Evolutionary conservation across 2,113 vertebrate genomes (phyloP), one percentile per base, ranked within the genome.

Genomic region (Sarotherodon lohbergeri): DNA sequence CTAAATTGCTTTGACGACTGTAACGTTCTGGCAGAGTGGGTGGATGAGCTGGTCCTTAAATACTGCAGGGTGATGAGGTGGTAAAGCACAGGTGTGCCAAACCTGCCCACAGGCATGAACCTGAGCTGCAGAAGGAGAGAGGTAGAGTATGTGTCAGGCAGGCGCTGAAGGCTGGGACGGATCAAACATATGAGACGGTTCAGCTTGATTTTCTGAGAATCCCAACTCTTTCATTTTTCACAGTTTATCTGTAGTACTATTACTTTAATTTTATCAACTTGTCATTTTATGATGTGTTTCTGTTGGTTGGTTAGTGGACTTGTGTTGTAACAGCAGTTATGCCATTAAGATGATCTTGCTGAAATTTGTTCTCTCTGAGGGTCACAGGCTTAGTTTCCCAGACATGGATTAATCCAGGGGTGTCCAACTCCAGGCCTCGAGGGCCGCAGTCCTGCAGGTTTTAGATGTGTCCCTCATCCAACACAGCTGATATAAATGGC

Each of bases 1-100:
- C 46, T 78, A 32, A 52, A 78, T 52, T n/a, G 27, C 73, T 78
- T 50, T 78, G 73, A 52, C 73, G 29, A 52, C 46, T 78, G 73
- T 52, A 78, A 50, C 24, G 6, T 3, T 78, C 1, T 78, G 46
- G 46, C 46, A 32, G 46, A 78, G 73, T 34, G 17, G 10, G 46
- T 52, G 27, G 11, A 78, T 78, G 46, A 50, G 73, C 46, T 52
- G 46, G 27, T 78, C 46, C 46, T 52, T 13, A 78, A 78, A 52
- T 5, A n/a, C 73, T 78, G 46, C 73, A 13, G 46, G 10, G 16
- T 78, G 73, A 78, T 78, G 29, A 78, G 46, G 16, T 32, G 17
- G 16, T 52, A 1, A 2, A 78, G 73, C 9, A 27, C 27, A 52
- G 73, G 73, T 78, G 46, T 78, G 46, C 46, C 46, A 78, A 13